Conservation (phyloP, 2,797 vertebrate species). For the Thaleichthys pacificus region DNA sequence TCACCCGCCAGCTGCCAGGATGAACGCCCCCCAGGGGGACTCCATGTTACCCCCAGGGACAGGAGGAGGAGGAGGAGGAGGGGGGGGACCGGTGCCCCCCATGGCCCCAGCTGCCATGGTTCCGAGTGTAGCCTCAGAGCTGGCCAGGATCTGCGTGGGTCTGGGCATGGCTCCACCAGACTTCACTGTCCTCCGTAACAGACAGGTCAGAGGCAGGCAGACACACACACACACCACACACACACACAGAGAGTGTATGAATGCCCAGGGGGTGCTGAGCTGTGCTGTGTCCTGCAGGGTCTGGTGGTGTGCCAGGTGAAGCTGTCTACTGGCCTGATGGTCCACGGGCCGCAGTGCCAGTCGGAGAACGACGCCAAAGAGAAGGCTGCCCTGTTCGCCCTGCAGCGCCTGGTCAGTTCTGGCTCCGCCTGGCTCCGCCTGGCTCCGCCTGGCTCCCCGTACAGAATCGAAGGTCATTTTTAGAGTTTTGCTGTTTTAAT, state of each 20-base stretch:
- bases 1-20: constrained; percentile 75
- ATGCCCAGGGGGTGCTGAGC: background rate
- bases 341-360: constrained; percentile 90
- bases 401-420: constrained; percentile 86
- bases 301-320: constrained; percentile 90
- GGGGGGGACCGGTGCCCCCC: constrained; percentile 4
- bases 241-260: background rate
- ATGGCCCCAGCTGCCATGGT: constrained; percentile 51
- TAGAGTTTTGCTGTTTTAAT: background rate
- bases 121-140: constrained; percentile 82
- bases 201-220: constrained; percentile 79
- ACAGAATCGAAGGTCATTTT: too few relatives aligned
- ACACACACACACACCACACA: background rate
- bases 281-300: constrained; percentile 69
- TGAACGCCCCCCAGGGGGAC: constrained; percentile 74
- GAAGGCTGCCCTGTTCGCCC: constrained; percentile 88
- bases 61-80: background rate
- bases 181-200: constrained; percentile 85
- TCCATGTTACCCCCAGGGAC: background rate
- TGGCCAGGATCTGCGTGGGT: constrained; percentile 82
- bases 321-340: constrained; percentile 88
- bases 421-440: background rate
- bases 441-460: background rate
- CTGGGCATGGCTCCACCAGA: constrained; percentile 90
- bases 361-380: constrained; percentile 94